These are phyloP conservation scores for Pyrochroa serraticornis DNA, from an alignment of 2,888 invertebrate species.

Conservation along the genomic window DNA sequence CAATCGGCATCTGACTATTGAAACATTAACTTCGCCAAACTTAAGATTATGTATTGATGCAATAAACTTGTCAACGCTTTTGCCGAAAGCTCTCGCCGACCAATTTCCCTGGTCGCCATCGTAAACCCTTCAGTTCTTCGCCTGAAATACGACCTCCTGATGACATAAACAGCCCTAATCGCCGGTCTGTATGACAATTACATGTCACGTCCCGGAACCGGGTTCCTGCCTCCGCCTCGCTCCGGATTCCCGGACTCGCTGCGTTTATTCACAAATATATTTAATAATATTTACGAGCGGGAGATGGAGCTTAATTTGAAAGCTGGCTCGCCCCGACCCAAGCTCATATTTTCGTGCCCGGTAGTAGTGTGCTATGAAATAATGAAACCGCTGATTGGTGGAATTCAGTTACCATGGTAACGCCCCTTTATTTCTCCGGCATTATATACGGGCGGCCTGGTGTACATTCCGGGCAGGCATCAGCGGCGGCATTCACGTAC, in stretches of 20 bases:
- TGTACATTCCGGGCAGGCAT: conserved; percentile 35
- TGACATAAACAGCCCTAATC: too few species aligned
- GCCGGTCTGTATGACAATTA: too few species aligned
- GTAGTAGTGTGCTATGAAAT: conserved; percentile 51
- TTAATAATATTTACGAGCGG: conserved; percentile 8
- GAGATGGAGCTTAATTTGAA: conserved; percentile 12
- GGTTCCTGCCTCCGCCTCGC: too few species aligned
- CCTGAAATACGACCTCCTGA: not conserved
- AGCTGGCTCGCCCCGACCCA: conserved; percentile 24
- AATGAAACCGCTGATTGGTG: conserved; percentile 57
- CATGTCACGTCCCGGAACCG: too few species aligned
- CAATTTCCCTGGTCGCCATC: conserved; percentile 5
- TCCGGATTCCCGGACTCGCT: too few species aligned
- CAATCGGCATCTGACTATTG: too few species aligned
- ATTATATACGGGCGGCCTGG: conserved; percentile 39
- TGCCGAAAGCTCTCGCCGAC: not conserved
- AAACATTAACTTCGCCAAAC: too few species aligned
- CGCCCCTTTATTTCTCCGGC: conserved; percentile 53
- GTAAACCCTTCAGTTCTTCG: conserved; percentile 5
- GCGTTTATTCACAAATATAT: too few species aligned
- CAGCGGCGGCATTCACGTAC: not conserved
- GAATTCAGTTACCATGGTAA: conserved; percentile 57
- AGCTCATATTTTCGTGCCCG: conserved; percentile 45
- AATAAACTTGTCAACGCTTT: conserved; percentile 7
- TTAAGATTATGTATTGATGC: not conserved